These are phyloP conservation scores for Trinectes maculatus DNA, from an alignment of 2,113 vertebrate species.

Conservation along the genomic window DNA sequence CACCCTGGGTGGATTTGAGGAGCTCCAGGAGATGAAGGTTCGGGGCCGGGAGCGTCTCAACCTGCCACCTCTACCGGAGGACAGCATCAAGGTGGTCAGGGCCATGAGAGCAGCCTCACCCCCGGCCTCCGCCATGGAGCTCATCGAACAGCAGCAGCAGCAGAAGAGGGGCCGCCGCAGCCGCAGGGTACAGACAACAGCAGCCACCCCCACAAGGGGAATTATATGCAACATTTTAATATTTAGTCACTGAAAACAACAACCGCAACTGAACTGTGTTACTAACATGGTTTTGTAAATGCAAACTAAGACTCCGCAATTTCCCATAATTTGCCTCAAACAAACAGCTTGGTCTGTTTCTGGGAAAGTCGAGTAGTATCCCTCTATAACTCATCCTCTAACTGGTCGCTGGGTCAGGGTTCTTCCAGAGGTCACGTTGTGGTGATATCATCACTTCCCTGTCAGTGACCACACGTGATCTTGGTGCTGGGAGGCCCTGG, in stretches of 20 bases:
- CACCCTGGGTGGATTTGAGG: constrained; percentile 93
- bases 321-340: constrained; percentile 14
- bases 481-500: constrained; percentile 39
- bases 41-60: constrained; percentile 82
- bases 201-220: too few species aligned
- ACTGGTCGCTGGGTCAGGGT: constrained; percentile 24
- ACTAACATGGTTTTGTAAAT: constrained; percentile 17
- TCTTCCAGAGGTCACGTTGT: constrained; percentile 17
- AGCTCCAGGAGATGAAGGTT: constrained; percentile 90
- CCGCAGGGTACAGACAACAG: constrained; percentile 85
- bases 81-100: constrained; percentile 94
- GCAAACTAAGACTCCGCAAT: constrained; percentile 14
- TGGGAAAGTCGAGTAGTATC: neutral
- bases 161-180: constrained; percentile 89
- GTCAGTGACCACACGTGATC: constrained; percentile 54
- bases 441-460: constrained; percentile 46
- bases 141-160: constrained; percentile 92
- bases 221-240: too few species aligned
- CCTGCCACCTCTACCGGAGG: constrained; percentile 88
- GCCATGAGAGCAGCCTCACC: constrained; percentile 93
- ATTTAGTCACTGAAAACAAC: too few species aligned
- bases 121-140: constrained; percentile 90
- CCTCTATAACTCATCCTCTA: constrained; percentile 29
- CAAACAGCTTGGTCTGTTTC: constrained; percentile 15
- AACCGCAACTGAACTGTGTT: too few species aligned